Base-by-base conservation (phyloP, 1,140 invertebrate genomes). In the Drosophila pseudoananassae region DNA sequence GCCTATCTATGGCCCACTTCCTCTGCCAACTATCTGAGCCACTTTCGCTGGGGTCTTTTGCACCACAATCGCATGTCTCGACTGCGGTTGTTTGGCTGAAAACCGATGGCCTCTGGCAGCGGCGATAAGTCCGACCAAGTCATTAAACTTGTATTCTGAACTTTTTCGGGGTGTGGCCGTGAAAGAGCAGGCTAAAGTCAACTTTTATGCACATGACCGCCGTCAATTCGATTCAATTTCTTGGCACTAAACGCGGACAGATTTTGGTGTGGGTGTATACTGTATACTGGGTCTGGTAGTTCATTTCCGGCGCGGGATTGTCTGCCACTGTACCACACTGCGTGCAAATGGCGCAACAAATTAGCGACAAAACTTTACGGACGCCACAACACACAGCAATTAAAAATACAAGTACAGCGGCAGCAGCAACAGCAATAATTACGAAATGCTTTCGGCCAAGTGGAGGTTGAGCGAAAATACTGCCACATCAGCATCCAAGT, bases 361-460 rank as follows among this genome's bases (percentile, higher is more conserved):
- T 87, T 87, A 87, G 82, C 82, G 83, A 75, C 64, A 71, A 87
- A 87, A 87, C 54, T 87, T 85, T 76, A 70, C 59, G 59, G 29
- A 27, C 20, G 55, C 78, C 75, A 51, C 63, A 64, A 74, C 51
- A 64, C 68, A 68, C 47, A 33, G 77, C 82, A 85, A 87, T 87
- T 85, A 85, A 85, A 81, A 85, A 85, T 51, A 72, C 56, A 61
- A 72, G 57, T 40, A 72, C 43, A 23, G 43, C 17, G n/a, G 9
- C 33, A n/a, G 33, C 47, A 38, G 52, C 56, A 64, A 74, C 25
- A 36, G 10, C 53, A 58, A 46, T 66, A 80, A 85, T 71, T 74
- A 64, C 36, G 50, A 60, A 78, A 71, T 64, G 61, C 54, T 63
- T 70, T 81, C 40, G 81, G 29, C 59, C 20, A 61, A 77, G 73